Evolutionary conservation across 2,113 vertebrate species (phyloP).

Genomic region (Nicator chloris): DNA sequence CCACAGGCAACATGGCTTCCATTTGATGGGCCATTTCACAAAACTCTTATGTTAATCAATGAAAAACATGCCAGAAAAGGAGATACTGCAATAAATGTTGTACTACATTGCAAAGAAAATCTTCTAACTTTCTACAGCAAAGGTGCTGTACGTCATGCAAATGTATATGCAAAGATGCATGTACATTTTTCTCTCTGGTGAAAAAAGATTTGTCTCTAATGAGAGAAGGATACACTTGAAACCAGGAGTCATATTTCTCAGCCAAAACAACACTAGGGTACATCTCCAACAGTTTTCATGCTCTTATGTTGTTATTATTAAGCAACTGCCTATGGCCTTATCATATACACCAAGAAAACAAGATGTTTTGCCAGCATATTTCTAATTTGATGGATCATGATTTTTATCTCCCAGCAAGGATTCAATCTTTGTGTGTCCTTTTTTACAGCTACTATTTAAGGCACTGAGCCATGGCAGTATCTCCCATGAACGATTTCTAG

Average conservation of each 20-base stretch:
- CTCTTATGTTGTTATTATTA: not conserved
- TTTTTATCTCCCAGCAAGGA: not conserved
- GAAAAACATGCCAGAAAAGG: not conserved
- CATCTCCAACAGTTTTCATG: not conserved
- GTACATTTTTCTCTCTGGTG: not conserved
- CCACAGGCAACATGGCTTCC: not conserved
- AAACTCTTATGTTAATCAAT: not conserved
- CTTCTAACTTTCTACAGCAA: not conserved
- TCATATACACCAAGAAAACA: not conserved
- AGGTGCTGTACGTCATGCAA: not conserved
- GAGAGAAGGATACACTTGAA: not conserved
- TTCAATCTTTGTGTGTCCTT: not conserved
- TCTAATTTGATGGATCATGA: not conserved
- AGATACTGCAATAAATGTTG: not conserved
- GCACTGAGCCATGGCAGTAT: not conserved
- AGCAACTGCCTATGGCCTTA: not conserved
- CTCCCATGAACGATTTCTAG: not conserved
- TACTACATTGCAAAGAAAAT: not conserved
- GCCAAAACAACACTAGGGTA: not conserved
- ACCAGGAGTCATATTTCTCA: not conserved
- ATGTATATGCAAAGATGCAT: not conserved
- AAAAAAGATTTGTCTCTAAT: not conserved
- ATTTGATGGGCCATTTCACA: not conserved
- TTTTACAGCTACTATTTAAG: not conserved
- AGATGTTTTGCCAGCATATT: constrained; percentile 6